A percentile compares a stretch with the other conserved stretches of the same genome.
Evolutionary conservation across 1,140 invertebrate genomes (phyloP).

Genomic region (Cherax destructor): DNA sequence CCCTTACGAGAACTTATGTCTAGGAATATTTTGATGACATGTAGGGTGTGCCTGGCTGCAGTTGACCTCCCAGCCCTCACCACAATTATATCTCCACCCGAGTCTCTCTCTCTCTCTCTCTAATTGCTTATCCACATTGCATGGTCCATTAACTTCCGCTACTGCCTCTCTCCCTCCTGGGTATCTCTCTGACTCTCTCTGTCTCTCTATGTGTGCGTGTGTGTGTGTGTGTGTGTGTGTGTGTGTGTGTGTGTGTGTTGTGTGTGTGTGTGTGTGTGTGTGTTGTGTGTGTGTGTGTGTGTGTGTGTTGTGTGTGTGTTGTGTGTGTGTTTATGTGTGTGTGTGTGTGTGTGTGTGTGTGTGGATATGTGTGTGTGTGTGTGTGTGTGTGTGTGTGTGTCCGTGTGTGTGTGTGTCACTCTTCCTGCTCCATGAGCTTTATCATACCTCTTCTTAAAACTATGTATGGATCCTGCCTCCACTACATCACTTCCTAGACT

Average conservation of each 20-base stretch:
- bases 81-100: too few species aligned
- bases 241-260: background rate
- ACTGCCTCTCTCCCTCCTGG: too few species aligned
- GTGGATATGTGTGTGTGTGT: background rate
- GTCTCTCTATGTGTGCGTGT: constrained; percentile 16
- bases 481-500: too few species aligned
- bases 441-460: too few species aligned
- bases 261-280: too few species aligned
- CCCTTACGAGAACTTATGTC: too few species aligned
- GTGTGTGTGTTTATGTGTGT: constrained; percentile 35
- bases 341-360: constrained; percentile 11
- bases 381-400: constrained; percentile 41
- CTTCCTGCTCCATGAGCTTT: too few species aligned
- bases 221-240: constrained; percentile 15
- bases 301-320: constrained; percentile 12
- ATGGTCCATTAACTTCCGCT: background rate
- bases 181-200: background rate
- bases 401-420: background rate
- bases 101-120: background rate
- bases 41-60: too few species aligned
- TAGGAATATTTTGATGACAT: too few species aligned
- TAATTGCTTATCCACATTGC: background rate
- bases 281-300: constrained; percentile 18
- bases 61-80: too few species aligned
- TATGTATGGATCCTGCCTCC: too few species aligned